Evolutionary conservation across 2,797 vertebrate species (phyloP).

Genomic region (Neoniphon sammara): DNA sequence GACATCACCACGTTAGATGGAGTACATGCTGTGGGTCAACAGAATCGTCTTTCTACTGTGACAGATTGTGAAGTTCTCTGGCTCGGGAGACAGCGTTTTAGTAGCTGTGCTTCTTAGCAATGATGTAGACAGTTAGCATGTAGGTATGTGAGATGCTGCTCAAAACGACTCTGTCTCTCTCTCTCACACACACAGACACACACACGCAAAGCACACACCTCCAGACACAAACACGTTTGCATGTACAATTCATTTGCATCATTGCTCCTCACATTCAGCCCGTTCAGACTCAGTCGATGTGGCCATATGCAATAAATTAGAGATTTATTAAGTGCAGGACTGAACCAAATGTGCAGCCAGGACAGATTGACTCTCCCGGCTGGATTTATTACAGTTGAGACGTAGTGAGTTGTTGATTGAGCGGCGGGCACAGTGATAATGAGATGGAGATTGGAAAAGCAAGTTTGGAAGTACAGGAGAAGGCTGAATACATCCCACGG

Average conservation of each 20-base stretch:
- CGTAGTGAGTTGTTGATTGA: constrained; percentile 77
- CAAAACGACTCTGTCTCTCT: constrained; percentile 18
- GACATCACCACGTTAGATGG: constrained; percentile 72
- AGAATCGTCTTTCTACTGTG: constrained; percentile 66
- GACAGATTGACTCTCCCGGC: constrained; percentile 69
- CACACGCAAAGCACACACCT: constrained; percentile 37
- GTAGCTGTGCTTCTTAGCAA: constrained; percentile 62
- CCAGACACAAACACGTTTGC: constrained; percentile 36
- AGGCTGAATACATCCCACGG: constrained; percentile 65
- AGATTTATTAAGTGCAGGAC: constrained; percentile 76
- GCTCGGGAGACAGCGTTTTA: constrained; percentile 63
- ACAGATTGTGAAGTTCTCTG: constrained; percentile 68
- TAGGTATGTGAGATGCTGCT: constrained; percentile 49
- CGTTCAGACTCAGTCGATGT: constrained; percentile 58
- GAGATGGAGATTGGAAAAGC: constrained; percentile 83
- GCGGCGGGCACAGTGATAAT: constrained; percentile 77
- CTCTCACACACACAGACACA: background rate
- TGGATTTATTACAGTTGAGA: constrained; percentile 72
- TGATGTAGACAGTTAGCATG: constrained; percentile 73
- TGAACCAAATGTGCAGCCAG: constrained; percentile 69
- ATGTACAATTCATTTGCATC: constrained; percentile 49
- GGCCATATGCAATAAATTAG: constrained; percentile 77
- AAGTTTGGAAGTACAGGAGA: constrained; percentile 72
- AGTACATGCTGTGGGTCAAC: constrained; percentile 73
- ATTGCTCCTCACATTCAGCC: constrained; percentile 59